A percentile compares a stretch with the other conserved stretches of the same genome.
These are phyloP conservation scores for Habroteleia sp. DNA, from an alignment of 2,888 invertebrate species.

Conservation along the genomic window DNA sequence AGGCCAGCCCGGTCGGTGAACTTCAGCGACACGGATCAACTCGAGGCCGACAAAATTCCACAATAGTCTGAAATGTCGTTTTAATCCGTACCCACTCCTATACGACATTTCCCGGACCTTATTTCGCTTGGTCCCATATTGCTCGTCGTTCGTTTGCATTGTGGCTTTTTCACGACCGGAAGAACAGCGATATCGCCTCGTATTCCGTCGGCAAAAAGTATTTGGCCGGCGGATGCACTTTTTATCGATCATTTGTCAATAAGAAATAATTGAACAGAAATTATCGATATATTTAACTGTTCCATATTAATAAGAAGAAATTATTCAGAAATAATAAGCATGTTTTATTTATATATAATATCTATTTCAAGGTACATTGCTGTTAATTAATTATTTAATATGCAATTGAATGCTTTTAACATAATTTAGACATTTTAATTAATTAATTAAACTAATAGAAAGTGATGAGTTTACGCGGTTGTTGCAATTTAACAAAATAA, in stretches of 20 bases:
- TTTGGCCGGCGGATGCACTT: background rate
- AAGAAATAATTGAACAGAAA: conserved; percentile 3
- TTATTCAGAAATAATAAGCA: too few species aligned
- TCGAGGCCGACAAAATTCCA: conserved; percentile 52
- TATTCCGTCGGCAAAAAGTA: background rate
- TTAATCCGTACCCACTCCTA: conserved; percentile 21
- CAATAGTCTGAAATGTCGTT: conserved; percentile 40
- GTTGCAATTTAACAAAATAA: too few species aligned
- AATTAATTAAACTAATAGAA: too few species aligned
- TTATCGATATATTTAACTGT: background rate
- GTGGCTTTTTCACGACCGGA: conserved; percentile 41
- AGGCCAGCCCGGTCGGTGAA: conserved; percentile 68
- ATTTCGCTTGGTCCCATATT: conserved; percentile 22
- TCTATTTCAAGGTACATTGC: too few species aligned
- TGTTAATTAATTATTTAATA: too few species aligned
- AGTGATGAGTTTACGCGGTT: too few species aligned
- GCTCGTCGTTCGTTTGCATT: conserved; percentile 38
- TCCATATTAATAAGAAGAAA: too few species aligned
- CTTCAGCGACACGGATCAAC: conserved; percentile 56
- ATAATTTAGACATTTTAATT: too few species aligned
- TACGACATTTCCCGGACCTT: conserved; percentile 9
- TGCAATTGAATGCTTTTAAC: too few species aligned
- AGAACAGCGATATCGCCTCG: conserved; percentile 33
- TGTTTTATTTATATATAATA: too few species aligned
- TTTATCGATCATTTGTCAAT: background rate